Evolutionary conservation across 2,888 invertebrate species (phyloP).

Genomic region (Aethes cnicana): DNA sequence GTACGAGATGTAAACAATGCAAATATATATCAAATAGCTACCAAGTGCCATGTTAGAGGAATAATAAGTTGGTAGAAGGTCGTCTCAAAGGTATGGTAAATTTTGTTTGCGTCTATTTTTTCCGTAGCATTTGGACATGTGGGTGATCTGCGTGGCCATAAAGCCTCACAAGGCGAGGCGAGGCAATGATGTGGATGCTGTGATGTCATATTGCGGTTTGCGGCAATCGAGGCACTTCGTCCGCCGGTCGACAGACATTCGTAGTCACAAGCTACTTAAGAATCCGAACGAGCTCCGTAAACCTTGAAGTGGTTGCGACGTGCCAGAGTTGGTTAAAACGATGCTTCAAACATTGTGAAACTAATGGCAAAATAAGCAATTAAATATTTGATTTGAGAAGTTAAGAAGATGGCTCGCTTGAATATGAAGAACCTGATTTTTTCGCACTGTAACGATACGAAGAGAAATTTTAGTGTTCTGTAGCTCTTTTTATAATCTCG

Average conservation of each 20-base stretch:
- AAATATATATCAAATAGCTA: too few species aligned
- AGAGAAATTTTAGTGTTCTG: too few species aligned
- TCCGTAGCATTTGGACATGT: constrained; percentile 7
- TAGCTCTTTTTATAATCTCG: too few species aligned
- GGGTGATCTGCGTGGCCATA: constrained; percentile 11
- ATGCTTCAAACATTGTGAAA: neutral
- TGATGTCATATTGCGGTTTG: constrained; percentile 5
- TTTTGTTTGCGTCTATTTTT: neutral
- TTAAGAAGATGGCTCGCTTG: neutral
- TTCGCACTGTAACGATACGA: neutral
- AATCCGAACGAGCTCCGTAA: constrained; percentile 10
- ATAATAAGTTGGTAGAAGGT: too few species aligned
- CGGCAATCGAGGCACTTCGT: too few species aligned
- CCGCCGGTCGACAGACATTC: too few species aligned
- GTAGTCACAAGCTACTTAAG: neutral
- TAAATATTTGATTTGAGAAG: neutral
- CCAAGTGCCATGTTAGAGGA: too few species aligned
- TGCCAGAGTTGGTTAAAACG: neutral
- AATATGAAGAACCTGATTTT: neutral
- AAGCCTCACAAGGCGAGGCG: neutral
- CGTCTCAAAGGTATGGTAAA: too few species aligned
- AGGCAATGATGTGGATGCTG: constrained; percentile 2
- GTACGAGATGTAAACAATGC: too few species aligned
- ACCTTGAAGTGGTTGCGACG: constrained; percentile 8
- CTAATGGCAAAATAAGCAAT: neutral